Conservation (phyloP, 2,113 vertebrate species). For the Phalacrocorax carbo region DNA sequence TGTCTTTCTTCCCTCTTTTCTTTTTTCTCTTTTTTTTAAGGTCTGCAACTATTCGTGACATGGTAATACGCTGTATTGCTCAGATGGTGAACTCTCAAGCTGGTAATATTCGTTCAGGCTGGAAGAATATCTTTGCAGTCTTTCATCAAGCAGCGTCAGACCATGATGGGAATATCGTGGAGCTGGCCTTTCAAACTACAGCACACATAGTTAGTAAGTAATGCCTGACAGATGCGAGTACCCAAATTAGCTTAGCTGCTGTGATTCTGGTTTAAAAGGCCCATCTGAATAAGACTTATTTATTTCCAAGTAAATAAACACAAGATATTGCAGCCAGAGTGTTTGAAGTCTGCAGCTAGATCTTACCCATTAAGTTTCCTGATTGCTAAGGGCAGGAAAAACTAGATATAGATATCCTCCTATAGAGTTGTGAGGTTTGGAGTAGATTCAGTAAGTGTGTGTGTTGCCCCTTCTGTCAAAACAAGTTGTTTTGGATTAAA, state of each 20-base stretch:
- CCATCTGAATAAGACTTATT: neutral
- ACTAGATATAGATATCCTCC: neutral
- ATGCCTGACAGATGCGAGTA: neutral
- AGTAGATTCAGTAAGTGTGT: neutral
- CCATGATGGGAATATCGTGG: slow-evolving; percentile 92
- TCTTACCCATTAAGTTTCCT: neutral
- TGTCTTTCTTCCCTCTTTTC: neutral
- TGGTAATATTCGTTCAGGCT: slow-evolving; percentile 95
- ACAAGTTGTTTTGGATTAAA: neutral
- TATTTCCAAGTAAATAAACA: neutral
- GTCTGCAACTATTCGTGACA: slow-evolving; percentile 95
- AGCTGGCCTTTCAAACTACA: slow-evolving; percentile 94
- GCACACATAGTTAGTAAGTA: slow-evolving; percentile 95
- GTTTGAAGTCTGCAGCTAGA: neutral
- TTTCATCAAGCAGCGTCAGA: slow-evolving; percentile 96
- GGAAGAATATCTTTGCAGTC: slow-evolving; percentile 98
- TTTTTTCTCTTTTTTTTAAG: slow-evolving; percentile 49
- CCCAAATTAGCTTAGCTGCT: neutral
- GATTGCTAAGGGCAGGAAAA: neutral
- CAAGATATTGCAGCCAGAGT: neutral
- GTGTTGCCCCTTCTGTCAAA: neutral
- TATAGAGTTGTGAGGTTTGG: neutral
- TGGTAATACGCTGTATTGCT: slow-evolving; percentile 95
- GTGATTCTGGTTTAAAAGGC: neutral
- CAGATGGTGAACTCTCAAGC: slow-evolving; percentile 99